A percentile compares a stretch with the other conserved stretches of the same genome.
phyloP scores from a whole-genome alignment of 2,113 vertebrate species.

The Hippoglossus stenolepis region DNA sequence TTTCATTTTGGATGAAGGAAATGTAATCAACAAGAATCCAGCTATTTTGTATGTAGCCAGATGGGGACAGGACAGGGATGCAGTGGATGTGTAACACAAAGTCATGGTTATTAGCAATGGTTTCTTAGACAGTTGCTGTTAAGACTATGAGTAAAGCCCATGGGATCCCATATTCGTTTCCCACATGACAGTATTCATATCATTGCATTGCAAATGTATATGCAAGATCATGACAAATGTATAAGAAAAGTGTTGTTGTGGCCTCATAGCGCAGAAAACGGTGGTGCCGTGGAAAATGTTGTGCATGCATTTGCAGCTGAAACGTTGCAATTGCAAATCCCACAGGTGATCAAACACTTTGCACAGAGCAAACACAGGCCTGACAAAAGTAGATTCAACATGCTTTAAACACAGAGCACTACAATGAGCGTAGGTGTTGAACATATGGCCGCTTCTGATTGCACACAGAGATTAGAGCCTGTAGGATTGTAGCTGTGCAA shows the following conservation, averaged over 20 bases:
- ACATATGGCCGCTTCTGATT: conserved; percentile 29
- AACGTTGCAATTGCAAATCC: conserved; percentile 65
- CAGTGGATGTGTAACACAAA: conserved; percentile 3
- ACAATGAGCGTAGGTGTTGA: conserved; percentile 20
- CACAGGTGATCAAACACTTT: conserved; percentile 75
- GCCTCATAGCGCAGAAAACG: background rate
- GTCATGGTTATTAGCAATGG: conserved; percentile 6
- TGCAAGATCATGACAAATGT: no score
- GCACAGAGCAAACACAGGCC: conserved; percentile 59
- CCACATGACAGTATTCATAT: no score
- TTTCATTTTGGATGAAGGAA: conserved; percentile 51
- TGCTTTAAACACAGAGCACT: conserved; percentile 40
- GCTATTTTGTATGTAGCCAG: conserved; percentile 42
- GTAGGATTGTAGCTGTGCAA: background rate
- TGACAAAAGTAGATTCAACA: conserved; percentile 24
- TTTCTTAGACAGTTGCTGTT: conserved; percentile 1
- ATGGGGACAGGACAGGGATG: background rate
- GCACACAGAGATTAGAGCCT: conserved; percentile 24
- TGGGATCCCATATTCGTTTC: no score
- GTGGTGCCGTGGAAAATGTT: conserved; percentile 22
- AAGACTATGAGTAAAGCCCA: background rate
- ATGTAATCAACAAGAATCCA: conserved; percentile 60
- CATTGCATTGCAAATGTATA: background rate
- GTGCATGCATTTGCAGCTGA: conserved; percentile 62
- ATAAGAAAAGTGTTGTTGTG: conserved; percentile 24